Percentiles rank a stretch among this genome's conserved stretches.
Conservation (phyloP, 2,797 vertebrate species). For the Gallinago nigripennis region DNA sequence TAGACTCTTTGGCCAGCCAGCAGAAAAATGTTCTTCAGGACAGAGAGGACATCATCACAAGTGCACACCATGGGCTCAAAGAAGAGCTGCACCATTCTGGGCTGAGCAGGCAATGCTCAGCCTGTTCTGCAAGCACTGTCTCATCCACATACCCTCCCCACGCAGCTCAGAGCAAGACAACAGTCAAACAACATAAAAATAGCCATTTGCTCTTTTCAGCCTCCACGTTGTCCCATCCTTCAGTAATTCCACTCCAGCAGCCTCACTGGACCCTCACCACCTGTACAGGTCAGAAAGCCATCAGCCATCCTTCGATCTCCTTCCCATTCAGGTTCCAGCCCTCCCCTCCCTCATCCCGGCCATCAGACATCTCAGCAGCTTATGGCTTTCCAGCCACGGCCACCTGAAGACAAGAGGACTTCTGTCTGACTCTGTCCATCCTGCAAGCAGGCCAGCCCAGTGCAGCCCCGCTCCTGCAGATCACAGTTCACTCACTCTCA, state of each 20-base stretch:
- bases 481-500: conserved; percentile 77
- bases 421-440: not conserved
- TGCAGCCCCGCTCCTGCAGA: fast-evolving
- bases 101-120: not conserved
- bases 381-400: not conserved
- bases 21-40: not conserved
- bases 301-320: not conserved
- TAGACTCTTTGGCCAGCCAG: not conserved
- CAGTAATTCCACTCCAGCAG: not conserved
- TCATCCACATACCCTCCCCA: fast-evolving
- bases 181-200: not conserved
- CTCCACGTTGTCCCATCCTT: not conserved
- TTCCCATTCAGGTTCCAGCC: not conserved
- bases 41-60: not conserved
- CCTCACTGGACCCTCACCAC: not conserved
- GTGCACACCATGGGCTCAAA: fast-evolving
- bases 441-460: not conserved
- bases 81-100: not conserved
- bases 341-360: not conserved
- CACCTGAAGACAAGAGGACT: not conserved
- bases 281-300: not conserved
- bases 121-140: not conserved
- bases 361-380: not conserved
- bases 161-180: not conserved
- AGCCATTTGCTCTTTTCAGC: not conserved